Evolutionary conservation across 2,888 invertebrate species (phyloP).

Genomic region (Sminthurinus aureus): DNA sequence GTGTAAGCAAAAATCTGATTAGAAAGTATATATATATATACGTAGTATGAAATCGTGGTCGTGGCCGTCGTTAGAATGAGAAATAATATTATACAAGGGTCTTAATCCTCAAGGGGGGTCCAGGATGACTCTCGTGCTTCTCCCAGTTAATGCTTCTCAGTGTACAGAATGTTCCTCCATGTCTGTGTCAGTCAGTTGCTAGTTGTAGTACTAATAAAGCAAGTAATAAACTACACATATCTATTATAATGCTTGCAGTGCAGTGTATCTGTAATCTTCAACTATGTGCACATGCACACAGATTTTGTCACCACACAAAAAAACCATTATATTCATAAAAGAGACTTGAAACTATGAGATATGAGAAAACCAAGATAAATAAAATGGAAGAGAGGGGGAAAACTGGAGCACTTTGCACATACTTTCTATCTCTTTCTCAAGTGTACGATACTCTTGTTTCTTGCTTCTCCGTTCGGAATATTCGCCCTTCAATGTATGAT

Average conservation of each 20-base stretch:
- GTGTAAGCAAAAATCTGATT: conserved; percentile 31
- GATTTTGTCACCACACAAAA: not conserved
- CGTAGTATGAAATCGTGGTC: conserved; percentile 29
- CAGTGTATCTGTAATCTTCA: no score
- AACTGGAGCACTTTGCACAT: conserved; percentile 35
- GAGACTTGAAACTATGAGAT: not conserved
- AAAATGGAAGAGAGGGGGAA: conserved; percentile 6
- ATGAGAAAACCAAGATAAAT: not conserved
- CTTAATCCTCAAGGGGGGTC: conserved; percentile 53
- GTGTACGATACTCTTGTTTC: conserved; percentile 20
- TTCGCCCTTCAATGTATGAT: not conserved
- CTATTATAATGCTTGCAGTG: no score
- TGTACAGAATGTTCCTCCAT: not conserved
- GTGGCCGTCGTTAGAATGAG: conserved; percentile 32
- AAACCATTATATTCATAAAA: not conserved
- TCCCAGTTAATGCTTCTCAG: not conserved
- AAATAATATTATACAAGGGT: conserved; percentile 25
- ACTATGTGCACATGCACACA: no score
- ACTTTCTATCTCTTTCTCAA: conserved; percentile 28
- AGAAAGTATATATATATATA: conserved; percentile 21
- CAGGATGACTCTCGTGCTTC: not conserved
- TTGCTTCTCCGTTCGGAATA: conserved; percentile 1
- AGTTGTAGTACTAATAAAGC: not conserved
- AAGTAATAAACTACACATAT: not conserved
- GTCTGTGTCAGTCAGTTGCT: not conserved